Percentiles rank a stretch among this genome's conserved stretches.
Evolutionary conservation across 2,888 invertebrate genomes (phyloP).

Genomic region (Microdon myrmicae): DNA sequence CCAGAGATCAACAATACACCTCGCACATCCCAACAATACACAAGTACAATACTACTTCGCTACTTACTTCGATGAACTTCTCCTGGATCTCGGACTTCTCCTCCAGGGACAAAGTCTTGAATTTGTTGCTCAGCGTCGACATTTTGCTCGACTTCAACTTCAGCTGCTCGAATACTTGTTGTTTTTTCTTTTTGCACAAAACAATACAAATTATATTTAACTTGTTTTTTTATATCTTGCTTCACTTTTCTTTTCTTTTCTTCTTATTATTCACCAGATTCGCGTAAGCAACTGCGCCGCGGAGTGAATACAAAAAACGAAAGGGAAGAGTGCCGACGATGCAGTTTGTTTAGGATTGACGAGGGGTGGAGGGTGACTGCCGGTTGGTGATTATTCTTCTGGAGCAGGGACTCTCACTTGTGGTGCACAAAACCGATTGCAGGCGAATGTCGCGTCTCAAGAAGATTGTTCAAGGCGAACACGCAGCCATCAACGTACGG

Average conservation of each 20-base stretch:
- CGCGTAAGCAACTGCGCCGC: conserved; percentile 29
- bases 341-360: conserved; percentile 16
- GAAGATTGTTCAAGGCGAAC: too few species aligned
- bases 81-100: conserved; percentile 81
- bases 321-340: conserved; percentile 32
- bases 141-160: conserved; percentile 22
- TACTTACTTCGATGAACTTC: conserved; percentile 79
- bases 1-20: conserved; percentile 8
- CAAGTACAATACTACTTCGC: conserved; percentile 3
- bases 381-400: too few species aligned
- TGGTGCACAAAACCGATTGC: too few species aligned
- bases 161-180: too few species aligned
- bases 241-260: conserved; percentile 13
- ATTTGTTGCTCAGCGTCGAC: conserved; percentile 58
- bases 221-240: conserved; percentile 19
- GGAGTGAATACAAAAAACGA: conserved; percentile 49
- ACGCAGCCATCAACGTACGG: too few species aligned
- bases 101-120: conserved; percentile 68
- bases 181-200: conserved; percentile 23
- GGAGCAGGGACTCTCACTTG: too few species aligned
- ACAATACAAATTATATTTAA: conserved; percentile 8
- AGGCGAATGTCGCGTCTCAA: too few species aligned
- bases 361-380: too few species aligned
- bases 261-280: conserved; percentile 6
- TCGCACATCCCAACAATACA: not conserved